These are phyloP conservation scores for Zophobas atratus DNA, from an alignment of 1,140 invertebrate genomes.

Conservation along the genomic window DNA sequence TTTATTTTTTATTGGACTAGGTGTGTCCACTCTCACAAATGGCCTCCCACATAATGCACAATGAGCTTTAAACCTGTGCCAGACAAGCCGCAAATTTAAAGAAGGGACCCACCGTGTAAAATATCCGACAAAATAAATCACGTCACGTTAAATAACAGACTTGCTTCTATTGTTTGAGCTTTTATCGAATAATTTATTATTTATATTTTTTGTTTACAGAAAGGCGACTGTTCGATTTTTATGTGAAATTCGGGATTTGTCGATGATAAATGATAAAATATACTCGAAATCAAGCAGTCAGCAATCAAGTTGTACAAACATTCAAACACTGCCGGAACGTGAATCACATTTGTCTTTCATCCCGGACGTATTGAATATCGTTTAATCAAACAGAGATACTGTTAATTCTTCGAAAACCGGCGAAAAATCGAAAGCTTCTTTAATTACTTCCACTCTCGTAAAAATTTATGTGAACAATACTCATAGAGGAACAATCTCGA, in stretches of 20 bases:
- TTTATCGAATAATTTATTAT: not conserved
- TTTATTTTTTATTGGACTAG: constrained; percentile 49
- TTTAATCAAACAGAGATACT: constrained; percentile 44
- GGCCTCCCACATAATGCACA: constrained; percentile 44
- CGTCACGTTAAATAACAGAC: constrained; percentile 3
- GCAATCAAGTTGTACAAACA: constrained; percentile 49
- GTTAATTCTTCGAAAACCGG: constrained; percentile 17
- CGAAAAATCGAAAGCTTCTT: constrained; percentile 14
- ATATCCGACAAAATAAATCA: constrained; percentile 12
- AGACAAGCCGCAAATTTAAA: constrained; percentile 40
- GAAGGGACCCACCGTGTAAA: not conserved
- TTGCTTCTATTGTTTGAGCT: constrained; percentile 10
- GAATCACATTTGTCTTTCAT: constrained; percentile 50
- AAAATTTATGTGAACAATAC: constrained; percentile 28
- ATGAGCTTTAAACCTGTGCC: constrained; percentile 41
- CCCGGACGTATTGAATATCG: constrained; percentile 31
- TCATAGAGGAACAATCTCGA: constrained; percentile 16
- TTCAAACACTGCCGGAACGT: constrained; percentile 43
- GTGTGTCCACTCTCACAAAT: constrained; percentile 47
- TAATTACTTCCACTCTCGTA: constrained; percentile 13
- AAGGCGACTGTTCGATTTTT: constrained; percentile 25
- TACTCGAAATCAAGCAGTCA: constrained; percentile 43
- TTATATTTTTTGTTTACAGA: not conserved
- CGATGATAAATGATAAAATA: constrained; percentile 49
- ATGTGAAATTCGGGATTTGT: constrained; percentile 36